phyloP scores from a whole-genome alignment of 2,888 invertebrate species.

The Campopleginae sp. region DNA sequence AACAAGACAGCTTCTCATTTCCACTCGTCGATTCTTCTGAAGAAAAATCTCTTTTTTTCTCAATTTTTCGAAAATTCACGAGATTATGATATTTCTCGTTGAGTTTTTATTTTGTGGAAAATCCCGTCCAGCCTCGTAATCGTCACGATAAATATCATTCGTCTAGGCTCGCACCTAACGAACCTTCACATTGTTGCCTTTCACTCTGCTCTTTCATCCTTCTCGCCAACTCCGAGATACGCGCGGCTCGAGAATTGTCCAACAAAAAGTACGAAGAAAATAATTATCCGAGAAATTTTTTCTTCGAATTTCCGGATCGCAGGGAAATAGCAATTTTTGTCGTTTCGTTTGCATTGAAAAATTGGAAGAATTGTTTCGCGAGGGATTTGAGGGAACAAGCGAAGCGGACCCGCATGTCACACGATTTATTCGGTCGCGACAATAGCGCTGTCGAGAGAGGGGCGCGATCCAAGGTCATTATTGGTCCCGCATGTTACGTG shows the following conservation, averaged over 20 bases:
- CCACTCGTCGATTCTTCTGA: constrained; percentile 2
- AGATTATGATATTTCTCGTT: neutral
- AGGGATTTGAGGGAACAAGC: neutral
- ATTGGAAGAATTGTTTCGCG: neutral
- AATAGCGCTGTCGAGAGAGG: neutral
- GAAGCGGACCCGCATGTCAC: neutral
- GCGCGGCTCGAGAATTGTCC: neutral
- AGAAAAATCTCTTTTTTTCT: neutral
- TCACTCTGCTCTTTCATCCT: constrained; percentile 75
- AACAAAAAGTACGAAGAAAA: neutral
- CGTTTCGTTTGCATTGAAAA: too few species aligned
- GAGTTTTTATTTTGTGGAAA: neutral
- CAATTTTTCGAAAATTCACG: neutral
- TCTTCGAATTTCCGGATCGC: too few species aligned
- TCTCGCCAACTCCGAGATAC: constrained; percentile 4
- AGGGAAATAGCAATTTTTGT: too few species aligned
- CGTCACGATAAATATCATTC: constrained; percentile 14
- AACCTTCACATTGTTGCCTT: constrained; percentile 82
- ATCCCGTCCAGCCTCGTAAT: neutral
- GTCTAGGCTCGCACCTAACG: constrained; percentile 57
- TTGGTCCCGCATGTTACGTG: constrained; percentile 13
- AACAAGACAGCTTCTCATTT: constrained; percentile 1
- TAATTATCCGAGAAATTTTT: neutral
- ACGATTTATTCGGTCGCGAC: neutral
- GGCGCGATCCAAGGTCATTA: neutral